These are phyloP conservation scores for Chloromyia formosa DNA, from an alignment of 2,888 invertebrate genomes.

Conservation along the genomic window DNA sequence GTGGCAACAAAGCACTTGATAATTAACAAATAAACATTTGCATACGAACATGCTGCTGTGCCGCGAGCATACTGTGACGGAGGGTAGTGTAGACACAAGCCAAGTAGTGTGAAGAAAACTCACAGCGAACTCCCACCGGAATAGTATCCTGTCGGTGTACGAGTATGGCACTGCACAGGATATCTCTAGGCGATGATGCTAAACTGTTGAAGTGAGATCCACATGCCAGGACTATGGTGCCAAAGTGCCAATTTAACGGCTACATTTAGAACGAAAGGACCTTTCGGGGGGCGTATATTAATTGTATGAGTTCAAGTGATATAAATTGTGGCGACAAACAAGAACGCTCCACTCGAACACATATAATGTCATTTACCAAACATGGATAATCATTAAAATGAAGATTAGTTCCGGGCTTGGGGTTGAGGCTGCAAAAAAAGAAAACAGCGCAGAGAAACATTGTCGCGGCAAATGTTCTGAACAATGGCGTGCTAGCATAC, in stretches of 20 bases:
- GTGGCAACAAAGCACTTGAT: conserved; percentile 37
- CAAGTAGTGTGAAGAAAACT: not conserved
- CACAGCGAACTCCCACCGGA: not conserved
- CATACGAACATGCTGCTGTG: conserved; percentile 5
- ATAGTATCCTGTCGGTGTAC: not conserved
- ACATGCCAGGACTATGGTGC: conserved; percentile 20
- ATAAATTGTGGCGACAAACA: conserved; percentile 34
- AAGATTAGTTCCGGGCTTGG: conserved; percentile 6
- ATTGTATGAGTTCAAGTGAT: conserved; percentile 37
- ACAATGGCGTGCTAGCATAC: not conserved
- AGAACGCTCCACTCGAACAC: not conserved
- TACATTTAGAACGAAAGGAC: conserved; percentile 12
- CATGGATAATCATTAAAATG: conserved; percentile 35
- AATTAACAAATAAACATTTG: conserved; percentile 44
- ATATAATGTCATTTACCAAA: not conserved
- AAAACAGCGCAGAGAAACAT: not conserved
- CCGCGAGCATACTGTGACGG: not conserved
- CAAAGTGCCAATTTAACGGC: conserved; percentile 37
- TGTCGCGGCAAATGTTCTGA: not conserved
- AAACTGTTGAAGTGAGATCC: conserved; percentile 31
- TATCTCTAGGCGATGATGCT: conserved; percentile 5
- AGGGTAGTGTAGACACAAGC: not conserved
- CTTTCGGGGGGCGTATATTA: conserved; percentile 35
- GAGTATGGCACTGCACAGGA: not conserved
- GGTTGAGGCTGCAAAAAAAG: not conserved